These are phyloP conservation scores for Mobula birostris DNA, from an alignment of 2,113 vertebrate species.

Conservation along the genomic window DNA sequence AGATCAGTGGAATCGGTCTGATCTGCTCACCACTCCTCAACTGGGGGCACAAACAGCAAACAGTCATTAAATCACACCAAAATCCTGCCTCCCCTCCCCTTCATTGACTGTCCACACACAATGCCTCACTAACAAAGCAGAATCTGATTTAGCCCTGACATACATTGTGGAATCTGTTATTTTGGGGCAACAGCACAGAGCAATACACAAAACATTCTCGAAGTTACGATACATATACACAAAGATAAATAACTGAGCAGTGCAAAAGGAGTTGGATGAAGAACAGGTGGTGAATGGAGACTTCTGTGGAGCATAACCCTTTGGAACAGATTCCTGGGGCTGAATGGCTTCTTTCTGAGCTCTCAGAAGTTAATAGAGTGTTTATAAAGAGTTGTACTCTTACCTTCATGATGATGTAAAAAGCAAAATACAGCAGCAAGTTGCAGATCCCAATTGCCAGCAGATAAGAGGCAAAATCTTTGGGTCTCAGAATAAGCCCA, in stretches of 20 bases:
- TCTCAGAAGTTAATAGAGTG: not conserved
- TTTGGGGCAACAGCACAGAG: no score
- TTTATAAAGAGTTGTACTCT: not conserved
- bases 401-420: conserved; percentile 97
- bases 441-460: conserved; percentile 97
- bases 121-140: no score
- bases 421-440: conserved; percentile 93
- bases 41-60: conserved; percentile 40
- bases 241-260: not conserved
- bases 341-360: not conserved
- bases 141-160: no score
- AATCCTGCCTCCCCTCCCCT: no score
- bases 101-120: no score
- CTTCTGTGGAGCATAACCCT: no score
- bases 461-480: conserved; percentile 93
- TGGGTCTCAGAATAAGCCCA: conserved; percentile 80
- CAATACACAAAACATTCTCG: no score
- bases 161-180: no score
- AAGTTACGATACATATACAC: no score
- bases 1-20: conserved; percentile 77
- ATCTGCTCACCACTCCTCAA: conserved; percentile 79
- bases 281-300: not conserved
- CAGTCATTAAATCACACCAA: conserved; percentile 40
- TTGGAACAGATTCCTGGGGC: not conserved
- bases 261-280: not conserved